phyloP scores from a whole-genome alignment of 2,797 vertebrate genomes.

The Spinus olivaceus region DNA sequence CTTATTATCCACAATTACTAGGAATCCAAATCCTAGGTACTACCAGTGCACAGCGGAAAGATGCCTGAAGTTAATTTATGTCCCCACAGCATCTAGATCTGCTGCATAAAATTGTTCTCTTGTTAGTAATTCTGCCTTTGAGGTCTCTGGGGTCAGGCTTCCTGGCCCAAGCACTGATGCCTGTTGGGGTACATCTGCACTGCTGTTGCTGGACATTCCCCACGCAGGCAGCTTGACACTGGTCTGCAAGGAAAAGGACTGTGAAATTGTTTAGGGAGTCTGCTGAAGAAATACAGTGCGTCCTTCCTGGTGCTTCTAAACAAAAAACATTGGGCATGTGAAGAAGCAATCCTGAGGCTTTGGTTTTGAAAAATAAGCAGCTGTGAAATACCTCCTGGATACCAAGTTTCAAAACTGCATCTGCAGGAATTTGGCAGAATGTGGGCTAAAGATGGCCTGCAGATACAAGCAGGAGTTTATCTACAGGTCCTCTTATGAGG shows the following conservation, averaged over 20 bases:
- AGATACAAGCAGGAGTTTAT: neutral
- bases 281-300: neutral
- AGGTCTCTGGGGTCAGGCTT: neutral
- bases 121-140: neutral
- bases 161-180: neutral
- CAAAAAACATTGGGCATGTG: neutral
- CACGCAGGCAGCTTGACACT: neutral
- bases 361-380: neutral
- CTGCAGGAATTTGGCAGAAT: neutral
- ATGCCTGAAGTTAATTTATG: neutral
- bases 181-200: neutral
- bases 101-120: neutral
- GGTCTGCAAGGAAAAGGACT: neutral
- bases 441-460: neutral
- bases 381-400: neutral
- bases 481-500: neutral
- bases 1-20: neutral
- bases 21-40: neutral
- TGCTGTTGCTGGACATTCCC: neutral
- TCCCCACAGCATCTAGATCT: neutral
- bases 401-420: neutral
- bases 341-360: neutral
- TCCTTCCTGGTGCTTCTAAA: neutral
- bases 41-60: neutral
- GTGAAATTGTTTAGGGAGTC: constrained; percentile 10